A percentile compares a stretch with the other conserved stretches of the same genome.
Evolutionary conservation across 2,113 vertebrate species (phyloP).

Genomic region (Colossoma macropomum): DNA sequence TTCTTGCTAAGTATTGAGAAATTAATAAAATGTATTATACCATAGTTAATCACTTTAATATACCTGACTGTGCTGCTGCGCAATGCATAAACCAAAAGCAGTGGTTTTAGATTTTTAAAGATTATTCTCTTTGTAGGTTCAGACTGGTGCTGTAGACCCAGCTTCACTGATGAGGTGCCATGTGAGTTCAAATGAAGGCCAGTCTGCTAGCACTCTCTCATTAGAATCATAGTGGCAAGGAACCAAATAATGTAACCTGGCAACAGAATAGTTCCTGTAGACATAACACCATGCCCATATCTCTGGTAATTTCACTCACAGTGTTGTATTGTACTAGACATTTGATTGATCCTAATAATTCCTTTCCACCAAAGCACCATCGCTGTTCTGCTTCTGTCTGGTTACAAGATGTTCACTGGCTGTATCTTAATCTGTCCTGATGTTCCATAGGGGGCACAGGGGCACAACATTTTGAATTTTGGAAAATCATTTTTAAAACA

Average conservation of each 20-base stretch:
- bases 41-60: not conserved
- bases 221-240: constrained; percentile 12
- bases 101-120: not conserved
- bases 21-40: not conserved
- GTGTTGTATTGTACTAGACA: constrained; percentile 12
- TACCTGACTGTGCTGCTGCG: no score
- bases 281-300: not conserved
- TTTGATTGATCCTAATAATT: constrained; percentile 31
- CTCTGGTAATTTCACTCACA: not conserved
- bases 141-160: not conserved
- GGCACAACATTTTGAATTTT: no score
- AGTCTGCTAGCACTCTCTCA: not conserved
- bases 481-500: no score
- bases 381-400: constrained; percentile 5
- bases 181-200: not conserved
- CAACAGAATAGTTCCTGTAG: constrained; percentile 38
- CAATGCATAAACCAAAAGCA: no score
- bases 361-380: not conserved
- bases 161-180: not conserved
- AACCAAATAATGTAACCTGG: constrained; percentile 44
- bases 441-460: no score
- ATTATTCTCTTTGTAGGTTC: not conserved
- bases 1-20: not conserved
- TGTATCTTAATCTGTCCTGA: not conserved
- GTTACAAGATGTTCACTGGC: not conserved